Evolutionary conservation across 1,140 invertebrate genomes (phyloP).

Genomic region (Mactra quadrangularis): DNA sequence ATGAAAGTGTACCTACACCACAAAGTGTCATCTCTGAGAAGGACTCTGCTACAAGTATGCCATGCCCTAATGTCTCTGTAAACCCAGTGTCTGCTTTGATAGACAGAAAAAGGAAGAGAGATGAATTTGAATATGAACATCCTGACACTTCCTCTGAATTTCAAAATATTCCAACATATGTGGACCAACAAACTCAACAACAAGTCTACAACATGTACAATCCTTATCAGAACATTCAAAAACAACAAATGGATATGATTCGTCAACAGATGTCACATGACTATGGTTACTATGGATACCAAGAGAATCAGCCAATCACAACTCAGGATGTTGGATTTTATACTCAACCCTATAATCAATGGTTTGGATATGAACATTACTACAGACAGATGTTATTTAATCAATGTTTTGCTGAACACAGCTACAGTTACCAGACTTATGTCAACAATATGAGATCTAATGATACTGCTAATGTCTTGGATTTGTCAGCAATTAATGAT

Average conservation of each 20-base stretch:
- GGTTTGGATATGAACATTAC: background rate
- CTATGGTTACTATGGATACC: background rate
- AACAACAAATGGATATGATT: background rate
- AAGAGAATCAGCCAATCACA: background rate
- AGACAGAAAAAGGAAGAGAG: background rate
- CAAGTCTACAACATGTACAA: background rate
- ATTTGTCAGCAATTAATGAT: no score
- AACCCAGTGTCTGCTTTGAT: background rate
- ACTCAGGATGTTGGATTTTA: background rate
- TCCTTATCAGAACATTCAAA: background rate
- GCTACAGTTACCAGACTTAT: no score
- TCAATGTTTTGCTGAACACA: background rate
- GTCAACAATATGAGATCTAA: no score
- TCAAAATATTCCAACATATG: background rate
- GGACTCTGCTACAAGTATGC: background rate
- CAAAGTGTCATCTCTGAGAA: background rate
- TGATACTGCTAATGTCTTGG: no score
- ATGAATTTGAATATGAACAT: background rate
- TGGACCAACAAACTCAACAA: background rate
- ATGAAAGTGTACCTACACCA: constrained; percentile 1
- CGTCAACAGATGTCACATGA: constrained; percentile 7
- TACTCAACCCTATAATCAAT: background rate
- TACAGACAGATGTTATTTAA: background rate
- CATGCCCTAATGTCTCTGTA: background rate
- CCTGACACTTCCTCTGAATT: background rate